phyloP scores from a whole-genome alignment of 2,113 vertebrate species.

The Pseudorhombus dupliciocellatus region DNA sequence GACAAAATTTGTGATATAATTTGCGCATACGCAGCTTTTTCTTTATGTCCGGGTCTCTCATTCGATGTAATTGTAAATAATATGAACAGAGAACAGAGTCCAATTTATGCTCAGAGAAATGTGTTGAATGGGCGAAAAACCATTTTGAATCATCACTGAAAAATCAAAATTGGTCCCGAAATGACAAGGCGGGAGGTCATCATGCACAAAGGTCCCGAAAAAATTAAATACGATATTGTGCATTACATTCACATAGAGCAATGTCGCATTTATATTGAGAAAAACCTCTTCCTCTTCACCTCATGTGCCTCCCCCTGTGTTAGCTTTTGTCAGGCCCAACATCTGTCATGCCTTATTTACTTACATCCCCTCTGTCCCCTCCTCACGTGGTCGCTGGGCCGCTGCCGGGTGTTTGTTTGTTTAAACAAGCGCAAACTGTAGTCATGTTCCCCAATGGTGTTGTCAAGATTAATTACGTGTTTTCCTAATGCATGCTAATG shows the following conservation, averaged over 20 bases:
- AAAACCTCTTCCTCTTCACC: constrained; percentile 2
- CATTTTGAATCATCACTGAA: constrained; percentile 31
- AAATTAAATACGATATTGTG: constrained; percentile 45
- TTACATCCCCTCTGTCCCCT: not conserved
- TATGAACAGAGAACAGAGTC: constrained; percentile 13
- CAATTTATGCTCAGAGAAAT: not conserved
- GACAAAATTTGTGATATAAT: constrained; percentile 8
- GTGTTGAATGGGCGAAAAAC: constrained; percentile 24
- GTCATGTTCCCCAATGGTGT: constrained; percentile 60
- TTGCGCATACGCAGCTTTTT: constrained; percentile 11
- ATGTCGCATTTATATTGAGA: constrained; percentile 48
- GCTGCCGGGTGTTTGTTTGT: constrained; percentile 45
- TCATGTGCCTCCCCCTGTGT: not conserved
- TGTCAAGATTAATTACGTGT: constrained; percentile 78
- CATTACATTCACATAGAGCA: constrained; percentile 35
- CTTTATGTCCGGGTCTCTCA: not conserved
- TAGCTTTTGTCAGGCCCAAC: constrained; percentile 27
- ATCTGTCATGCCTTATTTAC: constrained; percentile 44
- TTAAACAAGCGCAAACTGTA: constrained; percentile 70
- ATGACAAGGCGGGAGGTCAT: constrained; percentile 38
- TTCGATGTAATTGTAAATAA: constrained; percentile 9
- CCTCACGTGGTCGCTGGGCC: constrained; percentile 14
- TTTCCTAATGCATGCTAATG: constrained; percentile 85
- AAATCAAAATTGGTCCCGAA: constrained; percentile 46
- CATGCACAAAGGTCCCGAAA: constrained; percentile 52